Percentiles rank a stretch among this genome's conserved stretches.
phyloP scores from a whole-genome alignment of 2,797 vertebrate genomes.

The Notoglanidium macrostoma region DNA sequence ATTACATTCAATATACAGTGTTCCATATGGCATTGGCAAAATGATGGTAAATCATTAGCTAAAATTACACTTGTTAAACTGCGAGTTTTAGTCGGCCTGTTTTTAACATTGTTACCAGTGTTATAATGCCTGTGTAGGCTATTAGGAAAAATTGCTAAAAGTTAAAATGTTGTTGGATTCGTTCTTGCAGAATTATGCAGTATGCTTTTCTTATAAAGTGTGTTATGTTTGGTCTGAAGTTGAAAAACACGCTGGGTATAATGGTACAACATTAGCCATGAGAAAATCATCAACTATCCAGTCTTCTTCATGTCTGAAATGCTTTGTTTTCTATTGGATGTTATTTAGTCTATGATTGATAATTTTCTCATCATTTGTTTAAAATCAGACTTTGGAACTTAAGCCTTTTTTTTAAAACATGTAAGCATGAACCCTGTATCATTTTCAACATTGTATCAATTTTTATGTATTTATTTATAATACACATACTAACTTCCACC shows the following conservation, averaged over 20 bases:
- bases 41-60: neutral
- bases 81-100: neutral
- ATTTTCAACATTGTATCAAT: neutral
- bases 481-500: too few relatives aligned
- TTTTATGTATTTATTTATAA: too few relatives aligned
- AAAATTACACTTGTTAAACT: neutral
- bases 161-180: neutral
- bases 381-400: neutral
- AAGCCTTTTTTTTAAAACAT: neutral
- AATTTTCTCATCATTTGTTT: neutral
- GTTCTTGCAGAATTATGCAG: neutral
- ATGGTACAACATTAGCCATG: neutral
- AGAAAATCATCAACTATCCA: neutral
- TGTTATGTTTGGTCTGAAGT: neutral
- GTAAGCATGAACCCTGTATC: neutral
- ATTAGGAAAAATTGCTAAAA: neutral
- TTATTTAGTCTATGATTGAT: neutral
- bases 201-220: neutral
- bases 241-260: neutral
- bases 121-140: neutral
- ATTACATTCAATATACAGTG: neutral
- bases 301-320: neutral
- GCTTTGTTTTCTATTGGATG: neutral
- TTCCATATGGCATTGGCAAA: neutral
- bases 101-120: neutral